phyloP scores from a whole-genome alignment of 1,140 invertebrate genomes.

The Drosophila ercepeae region DNA sequence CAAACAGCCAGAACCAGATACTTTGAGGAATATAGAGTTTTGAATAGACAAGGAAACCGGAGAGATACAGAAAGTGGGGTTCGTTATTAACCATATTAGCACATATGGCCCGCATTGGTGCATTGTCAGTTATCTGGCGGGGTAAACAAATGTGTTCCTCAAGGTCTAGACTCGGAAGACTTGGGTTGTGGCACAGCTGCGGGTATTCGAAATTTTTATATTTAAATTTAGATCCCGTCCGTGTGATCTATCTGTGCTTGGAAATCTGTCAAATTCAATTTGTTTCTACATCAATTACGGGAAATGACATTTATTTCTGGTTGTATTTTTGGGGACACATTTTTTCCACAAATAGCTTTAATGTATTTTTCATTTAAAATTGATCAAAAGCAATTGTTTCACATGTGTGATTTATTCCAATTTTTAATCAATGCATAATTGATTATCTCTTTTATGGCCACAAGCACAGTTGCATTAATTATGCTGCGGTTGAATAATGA shows the following conservation, averaged over 20 bases:
- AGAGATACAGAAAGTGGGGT: conserved; percentile 3
- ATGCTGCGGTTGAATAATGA: background rate
- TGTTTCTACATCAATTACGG: conserved; percentile 30
- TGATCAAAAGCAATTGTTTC: background rate
- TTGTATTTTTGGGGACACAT: background rate
- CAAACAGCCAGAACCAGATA: conserved; percentile 4
- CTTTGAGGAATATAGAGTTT: conserved; percentile 2
- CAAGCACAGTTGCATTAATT: background rate
- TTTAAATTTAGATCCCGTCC: conserved; percentile 39
- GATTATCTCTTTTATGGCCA: background rate
- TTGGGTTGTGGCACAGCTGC: conserved; percentile 17
- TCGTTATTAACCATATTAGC: conserved; percentile 29
- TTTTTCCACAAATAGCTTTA: background rate
- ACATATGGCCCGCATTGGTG: conserved; percentile 47
- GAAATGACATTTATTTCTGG: conserved; percentile 28
- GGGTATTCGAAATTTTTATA: conserved; percentile 31
- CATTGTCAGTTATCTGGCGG: conserved; percentile 20
- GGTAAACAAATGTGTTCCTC: conserved; percentile 43
- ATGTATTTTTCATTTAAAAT: conserved; percentile 12
- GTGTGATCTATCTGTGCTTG: conserved; percentile 41
- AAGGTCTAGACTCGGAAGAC: conserved; percentile 11
- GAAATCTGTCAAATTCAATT: conserved; percentile 48
- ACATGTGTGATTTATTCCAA: background rate
- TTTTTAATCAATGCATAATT: background rate
- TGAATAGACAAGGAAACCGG: background rate